These are phyloP conservation scores for Spea hammondii DNA, from an alignment of 2,797 vertebrate genomes.

Conservation along the genomic window DNA sequence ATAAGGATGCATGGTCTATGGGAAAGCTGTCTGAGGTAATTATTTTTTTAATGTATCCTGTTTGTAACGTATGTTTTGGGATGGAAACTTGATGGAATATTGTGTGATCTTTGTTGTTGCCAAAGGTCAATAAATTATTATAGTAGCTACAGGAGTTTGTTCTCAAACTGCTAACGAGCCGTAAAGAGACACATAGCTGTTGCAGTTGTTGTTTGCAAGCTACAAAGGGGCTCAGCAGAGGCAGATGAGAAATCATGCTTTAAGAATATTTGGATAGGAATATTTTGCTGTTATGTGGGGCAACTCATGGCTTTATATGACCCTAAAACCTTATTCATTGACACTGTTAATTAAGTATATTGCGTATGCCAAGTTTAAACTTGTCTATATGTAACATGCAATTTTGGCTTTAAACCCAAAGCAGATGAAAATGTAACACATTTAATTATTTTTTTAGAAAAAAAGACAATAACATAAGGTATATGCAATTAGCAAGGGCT, in stretches of 20 bases:
- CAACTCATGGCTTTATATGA: conserved; percentile 25
- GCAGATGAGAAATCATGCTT: conserved; percentile 2
- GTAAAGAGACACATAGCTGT: too few relatives aligned
- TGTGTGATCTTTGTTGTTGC: too few relatives aligned
- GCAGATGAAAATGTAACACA: conserved; percentile 20
- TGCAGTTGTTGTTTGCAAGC: conserved; percentile 19
- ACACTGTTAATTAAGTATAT: conserved; percentile 39
- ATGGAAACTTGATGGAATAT: too few relatives aligned
- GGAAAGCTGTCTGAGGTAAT: too few relatives aligned
- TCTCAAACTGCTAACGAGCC: too few relatives aligned
- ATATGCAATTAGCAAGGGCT: conserved; percentile 43
- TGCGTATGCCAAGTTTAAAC: conserved; percentile 42
- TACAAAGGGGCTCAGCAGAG: neutral
- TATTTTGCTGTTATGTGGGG: conserved; percentile 28
- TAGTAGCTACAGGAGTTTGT: too few relatives aligned
- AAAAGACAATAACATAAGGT: conserved; percentile 32
- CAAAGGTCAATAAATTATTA: too few relatives aligned
- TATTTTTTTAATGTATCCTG: too few relatives aligned
- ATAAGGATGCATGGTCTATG: too few relatives aligned
- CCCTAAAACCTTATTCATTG: conserved; percentile 32
- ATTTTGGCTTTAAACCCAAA: conserved; percentile 23
- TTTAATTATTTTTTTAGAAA: conserved; percentile 37
- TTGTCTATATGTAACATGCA: conserved; percentile 20
- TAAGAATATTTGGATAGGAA: conserved; percentile 9
- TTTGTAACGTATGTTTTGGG: too few relatives aligned